Evolutionary conservation across 2,888 invertebrate genomes (phyloP).

Genomic region (Listrodromus nycthemerus): DNA sequence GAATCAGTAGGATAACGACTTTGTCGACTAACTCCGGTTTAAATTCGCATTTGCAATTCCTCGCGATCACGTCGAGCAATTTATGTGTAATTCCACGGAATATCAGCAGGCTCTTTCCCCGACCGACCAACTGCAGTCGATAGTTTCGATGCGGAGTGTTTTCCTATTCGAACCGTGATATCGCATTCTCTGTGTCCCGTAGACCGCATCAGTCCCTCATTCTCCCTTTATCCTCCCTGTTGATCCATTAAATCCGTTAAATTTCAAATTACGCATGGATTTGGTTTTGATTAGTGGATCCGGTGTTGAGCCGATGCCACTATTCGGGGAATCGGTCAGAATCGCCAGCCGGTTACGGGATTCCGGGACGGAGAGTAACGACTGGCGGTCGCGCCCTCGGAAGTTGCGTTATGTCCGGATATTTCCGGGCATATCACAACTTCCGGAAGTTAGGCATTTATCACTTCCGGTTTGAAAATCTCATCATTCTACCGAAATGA

Average conservation of each 20-base stretch:
- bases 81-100: conserved; percentile 2
- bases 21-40: not conserved
- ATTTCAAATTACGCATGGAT: conserved; percentile 68
- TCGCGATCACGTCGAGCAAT: not conserved
- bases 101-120: not conserved
- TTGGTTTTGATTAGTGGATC: conserved; percentile 69
- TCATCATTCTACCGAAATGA: no score
- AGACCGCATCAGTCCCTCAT: not conserved
- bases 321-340: conserved; percentile 8
- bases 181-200: conserved; percentile 10
- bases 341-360: conserved; percentile 26
- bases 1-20: not conserved
- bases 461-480: no score
- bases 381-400: not conserved
- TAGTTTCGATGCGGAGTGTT: not conserved
- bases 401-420: no score
- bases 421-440: no score
- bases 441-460: no score
- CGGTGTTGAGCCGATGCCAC: conserved; percentile 24
- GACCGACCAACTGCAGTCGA: not conserved
- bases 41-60: conserved; percentile 3
- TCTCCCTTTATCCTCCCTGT: conserved; percentile 25
- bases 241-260: conserved; percentile 69
- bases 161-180: not conserved
- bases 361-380: conserved; percentile 18